Base-by-base conservation (phyloP, 2,888 invertebrate species). In the Ectobius pallidus region DNA sequence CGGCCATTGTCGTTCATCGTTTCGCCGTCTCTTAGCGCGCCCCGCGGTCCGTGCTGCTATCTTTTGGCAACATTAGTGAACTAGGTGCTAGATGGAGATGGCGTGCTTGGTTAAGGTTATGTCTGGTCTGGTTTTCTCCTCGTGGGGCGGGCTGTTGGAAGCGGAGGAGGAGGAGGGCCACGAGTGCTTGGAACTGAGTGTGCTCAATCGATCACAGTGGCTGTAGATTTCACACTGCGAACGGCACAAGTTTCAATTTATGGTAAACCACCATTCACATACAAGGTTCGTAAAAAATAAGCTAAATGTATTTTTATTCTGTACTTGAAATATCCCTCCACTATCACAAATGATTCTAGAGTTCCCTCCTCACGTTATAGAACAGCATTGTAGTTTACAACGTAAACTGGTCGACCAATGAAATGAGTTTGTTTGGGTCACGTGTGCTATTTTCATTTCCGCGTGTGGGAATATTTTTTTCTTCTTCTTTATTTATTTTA, bases 161-260 rank as follows among this genome's bases (percentile, higher is more conserved):
- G 70, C 44, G 63, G 71, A 63, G 63, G 69, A 55, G 52, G 39
- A 52, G 34, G 49, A 22, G 32, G 25, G 67, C 67, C 58, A 34
- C 68, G 46, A 30, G 55, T 39, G 69, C 55, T 49, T 55, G 44
- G 34, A 68, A 72, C 68, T 72, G 55, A 27, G 69, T 46, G 61
- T 61, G 70, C 61, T 42, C 69, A 72, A 72, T 72, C 72, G 72
- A 72, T 72, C 72, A 72, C 58, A 58, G 62, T 61, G 69, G 25
- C 49, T 67, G 72, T 72, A 69, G 72, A 72, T 72, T 72, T 72
- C 72, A 72, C 62, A 69, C 72, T 62, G 72, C 69, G 62, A 70
- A 70, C 70, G 46, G 30, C 42, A 32, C 34, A 62, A 42, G 70
- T 58, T 52, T 30, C 68, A 72, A 69, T 72, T 72, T 72, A 72